Conservation (phyloP, 2,113 vertebrate genomes). For the Merops nubicus region DNA sequence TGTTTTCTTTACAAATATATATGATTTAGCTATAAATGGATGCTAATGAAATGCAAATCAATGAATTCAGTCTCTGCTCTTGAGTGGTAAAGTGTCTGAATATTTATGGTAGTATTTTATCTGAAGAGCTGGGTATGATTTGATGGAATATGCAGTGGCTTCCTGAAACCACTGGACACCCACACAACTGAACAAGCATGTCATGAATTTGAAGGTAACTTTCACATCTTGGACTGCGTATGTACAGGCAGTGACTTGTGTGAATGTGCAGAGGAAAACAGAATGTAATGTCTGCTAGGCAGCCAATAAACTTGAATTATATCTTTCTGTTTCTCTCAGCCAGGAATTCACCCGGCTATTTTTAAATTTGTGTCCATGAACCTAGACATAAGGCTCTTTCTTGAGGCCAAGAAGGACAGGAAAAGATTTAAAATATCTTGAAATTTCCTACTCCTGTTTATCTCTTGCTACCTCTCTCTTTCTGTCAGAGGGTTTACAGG, state of each 20-base stretch:
- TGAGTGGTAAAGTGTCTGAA: not conserved
- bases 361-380: not conserved
- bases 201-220: not conserved
- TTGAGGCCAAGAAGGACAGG: not conserved
- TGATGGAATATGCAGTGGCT: not conserved
- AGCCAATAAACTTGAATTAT: slow-evolving; percentile 30
- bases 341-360: slow-evolving; percentile 30
- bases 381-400: not conserved
- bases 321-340: slow-evolving; percentile 14
- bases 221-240: not conserved
- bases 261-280: not conserved
- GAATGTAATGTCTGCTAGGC: not conserved
- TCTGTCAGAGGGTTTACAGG: not conserved
- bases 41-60: not conserved
- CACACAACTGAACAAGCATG: not conserved
- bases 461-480: not conserved
- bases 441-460: not conserved
- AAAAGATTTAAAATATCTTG: slow-evolving; percentile 23
- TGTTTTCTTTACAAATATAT: not conserved
- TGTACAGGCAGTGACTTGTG: not conserved
- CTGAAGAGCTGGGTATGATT: not conserved
- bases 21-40: not conserved
- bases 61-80: not conserved
- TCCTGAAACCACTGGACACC: not conserved
- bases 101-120: not conserved